These are phyloP conservation scores for Leucophenga varia DNA, from an alignment of 1,140 invertebrate genomes.

Conservation along the genomic window DNA sequence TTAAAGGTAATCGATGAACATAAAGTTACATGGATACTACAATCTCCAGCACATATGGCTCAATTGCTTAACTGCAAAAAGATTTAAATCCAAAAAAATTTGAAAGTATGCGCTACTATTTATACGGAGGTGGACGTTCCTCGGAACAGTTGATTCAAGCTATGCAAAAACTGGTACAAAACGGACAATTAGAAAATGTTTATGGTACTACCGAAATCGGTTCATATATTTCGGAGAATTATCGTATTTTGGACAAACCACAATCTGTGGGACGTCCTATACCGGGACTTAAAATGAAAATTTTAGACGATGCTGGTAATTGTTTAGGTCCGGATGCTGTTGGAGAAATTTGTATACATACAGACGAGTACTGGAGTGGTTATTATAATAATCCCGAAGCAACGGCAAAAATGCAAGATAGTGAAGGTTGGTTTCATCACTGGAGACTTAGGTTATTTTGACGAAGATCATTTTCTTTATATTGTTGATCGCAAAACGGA, in stretches of 20 bases:
- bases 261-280: constrained; percentile 31
- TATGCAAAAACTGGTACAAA: constrained; percentile 21
- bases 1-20: constrained; percentile 25
- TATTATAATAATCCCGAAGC: constrained; percentile 37
- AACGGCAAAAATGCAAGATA: constrained; percentile 21
- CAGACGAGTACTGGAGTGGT: constrained; percentile 30
- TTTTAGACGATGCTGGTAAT: constrained; percentile 32
- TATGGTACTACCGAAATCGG: constrained; percentile 38
- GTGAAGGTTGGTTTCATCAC: constrained; percentile 64
- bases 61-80: constrained; percentile 20
- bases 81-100: constrained; percentile 23
- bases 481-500: constrained; percentile 68
- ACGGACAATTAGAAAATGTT: constrained; percentile 16
- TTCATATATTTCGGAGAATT: constrained; percentile 18
- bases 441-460: constrained; percentile 66
- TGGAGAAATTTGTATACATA: constrained; percentile 34
- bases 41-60: constrained; percentile 32
- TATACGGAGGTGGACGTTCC: constrained; percentile 26
- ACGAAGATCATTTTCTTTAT: constrained; percentile 59
- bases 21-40: constrained; percentile 33
- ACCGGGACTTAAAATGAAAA: constrained; percentile 37
- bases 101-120: constrained; percentile 15
- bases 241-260: constrained; percentile 30
- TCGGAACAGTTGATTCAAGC: constrained; percentile 18
- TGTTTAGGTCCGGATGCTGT: constrained; percentile 26